A percentile compares a stretch with the other conserved stretches of the same genome.
These are phyloP conservation scores for Sacculina carcini DNA, from an alignment of 2,888 invertebrate species.

Conservation along the genomic window DNA sequence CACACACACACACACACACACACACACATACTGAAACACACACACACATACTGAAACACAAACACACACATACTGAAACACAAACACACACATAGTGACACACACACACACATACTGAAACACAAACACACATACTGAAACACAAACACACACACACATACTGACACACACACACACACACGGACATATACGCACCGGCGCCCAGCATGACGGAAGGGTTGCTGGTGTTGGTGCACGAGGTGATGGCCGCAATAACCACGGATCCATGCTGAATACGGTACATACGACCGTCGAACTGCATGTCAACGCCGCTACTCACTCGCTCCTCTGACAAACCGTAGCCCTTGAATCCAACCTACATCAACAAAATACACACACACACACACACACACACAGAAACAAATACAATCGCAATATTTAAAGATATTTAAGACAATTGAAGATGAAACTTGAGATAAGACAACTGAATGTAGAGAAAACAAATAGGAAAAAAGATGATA, in stretches of 20 bases:
- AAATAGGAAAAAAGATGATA: background rate
- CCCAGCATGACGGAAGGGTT: slow-evolving; percentile 97
- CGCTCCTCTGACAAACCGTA: slow-evolving; percentile 46
- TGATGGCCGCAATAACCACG: slow-evolving; percentile 89
- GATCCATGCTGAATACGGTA: slow-evolving; percentile 65
- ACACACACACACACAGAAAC: slow-evolving; percentile 1
- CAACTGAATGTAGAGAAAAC: too few relatives aligned
- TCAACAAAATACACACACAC: slow-evolving; percentile 10
- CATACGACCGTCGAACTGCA: slow-evolving; percentile 51
- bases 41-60: too few relatives aligned
- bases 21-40: too few relatives aligned
- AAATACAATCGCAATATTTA: background rate
- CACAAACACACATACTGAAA: too few relatives aligned
- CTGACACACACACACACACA: too few relatives aligned
- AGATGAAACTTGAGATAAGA: too few relatives aligned
- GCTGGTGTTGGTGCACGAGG: slow-evolving; percentile 91
- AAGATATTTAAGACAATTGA: too few relatives aligned
- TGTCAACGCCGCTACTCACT: slow-evolving; percentile 34
- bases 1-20: too few relatives aligned
- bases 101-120: too few relatives aligned
- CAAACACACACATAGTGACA: too few relatives aligned
- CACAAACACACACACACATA: too few relatives aligned
- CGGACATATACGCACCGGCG: slow-evolving; percentile 51
- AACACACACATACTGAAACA: too few relatives aligned
- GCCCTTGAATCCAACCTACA: slow-evolving; percentile 71